Conservation (phyloP, 2,113 vertebrate genomes). For the Rhinogobius similis region DNA sequence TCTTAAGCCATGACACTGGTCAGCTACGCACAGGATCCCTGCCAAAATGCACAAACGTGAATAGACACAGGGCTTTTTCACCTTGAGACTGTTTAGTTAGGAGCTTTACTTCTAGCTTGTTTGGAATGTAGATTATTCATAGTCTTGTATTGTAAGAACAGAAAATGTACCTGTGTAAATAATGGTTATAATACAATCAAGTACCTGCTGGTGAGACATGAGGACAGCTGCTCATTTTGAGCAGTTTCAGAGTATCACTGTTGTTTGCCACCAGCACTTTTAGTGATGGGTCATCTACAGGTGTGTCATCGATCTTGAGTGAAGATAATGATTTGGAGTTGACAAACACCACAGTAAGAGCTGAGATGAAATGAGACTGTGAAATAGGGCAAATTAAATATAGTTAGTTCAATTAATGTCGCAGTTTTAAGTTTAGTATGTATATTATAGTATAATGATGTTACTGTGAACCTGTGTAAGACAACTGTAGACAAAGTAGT, state of each 20-base stretch:
- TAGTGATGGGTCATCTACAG: constrained; percentile 94
- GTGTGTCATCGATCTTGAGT: constrained; percentile 95
- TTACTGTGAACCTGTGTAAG: neutral
- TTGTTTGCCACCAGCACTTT: constrained; percentile 97
- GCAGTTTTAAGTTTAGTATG: neutral
- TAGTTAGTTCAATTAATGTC: neutral
- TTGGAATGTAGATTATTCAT: neutral
- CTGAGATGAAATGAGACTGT: constrained; percentile 87
- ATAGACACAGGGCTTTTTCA: neutral
- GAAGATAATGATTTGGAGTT: constrained; percentile 98
- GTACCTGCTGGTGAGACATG: constrained; percentile 80
- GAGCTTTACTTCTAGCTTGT: neutral
- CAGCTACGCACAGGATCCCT: constrained; percentile 83
- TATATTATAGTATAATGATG: neutral
- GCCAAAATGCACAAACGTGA: constrained; percentile 8
- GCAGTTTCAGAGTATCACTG: constrained; percentile 90
- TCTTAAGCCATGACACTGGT: constrained; percentile 94
- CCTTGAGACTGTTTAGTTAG: too few species aligned
- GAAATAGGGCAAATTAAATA: neutral
- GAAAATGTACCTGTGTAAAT: neutral
- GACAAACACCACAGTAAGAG: constrained; percentile 96
- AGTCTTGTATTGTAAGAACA: neutral
- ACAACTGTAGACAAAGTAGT: neutral
- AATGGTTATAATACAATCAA: neutral
- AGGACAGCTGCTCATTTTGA: constrained; percentile 97